These are phyloP conservation scores for Gymnocephalus cernua DNA, from an alignment of 2,113 vertebrate species.

Conservation along the genomic window DNA sequence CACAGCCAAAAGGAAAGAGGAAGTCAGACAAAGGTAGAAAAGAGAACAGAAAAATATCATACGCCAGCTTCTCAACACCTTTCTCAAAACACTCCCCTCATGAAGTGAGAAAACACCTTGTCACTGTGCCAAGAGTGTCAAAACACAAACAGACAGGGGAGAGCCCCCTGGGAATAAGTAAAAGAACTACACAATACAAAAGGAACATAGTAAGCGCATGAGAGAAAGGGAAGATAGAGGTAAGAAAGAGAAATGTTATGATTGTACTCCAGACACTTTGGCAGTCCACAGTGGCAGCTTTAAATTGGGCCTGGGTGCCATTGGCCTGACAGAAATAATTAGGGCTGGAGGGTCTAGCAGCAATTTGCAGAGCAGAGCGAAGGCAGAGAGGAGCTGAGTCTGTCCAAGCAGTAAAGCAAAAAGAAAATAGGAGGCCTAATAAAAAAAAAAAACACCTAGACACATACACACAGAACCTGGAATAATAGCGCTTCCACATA, in stretches of 20 bases:
- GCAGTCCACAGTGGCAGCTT: constrained; percentile 73
- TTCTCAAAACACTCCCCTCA: constrained; percentile 54
- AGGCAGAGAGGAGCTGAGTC: constrained; percentile 62
- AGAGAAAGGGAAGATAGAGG: constrained; percentile 40
- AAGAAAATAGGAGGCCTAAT: constrained; percentile 71
- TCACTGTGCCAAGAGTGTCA: constrained; percentile 54
- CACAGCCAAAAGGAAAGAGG: constrained; percentile 31
- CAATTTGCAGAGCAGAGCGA: constrained; percentile 74
- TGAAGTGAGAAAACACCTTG: constrained; percentile 80
- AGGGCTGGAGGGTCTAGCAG: constrained; percentile 77
- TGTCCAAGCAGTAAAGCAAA: constrained; percentile 72
- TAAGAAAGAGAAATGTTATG: constrained; percentile 65
- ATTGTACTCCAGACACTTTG: constrained; percentile 75
- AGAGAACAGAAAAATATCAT: constrained; percentile 41
- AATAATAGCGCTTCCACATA: constrained; percentile 55
- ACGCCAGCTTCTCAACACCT: constrained; percentile 53
- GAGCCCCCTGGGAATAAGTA: constrained; percentile 47
- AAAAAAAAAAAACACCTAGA: constrained; percentile 73
- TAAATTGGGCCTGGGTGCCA: constrained; percentile 79
- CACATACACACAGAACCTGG: constrained; percentile 50
- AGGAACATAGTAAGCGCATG: constrained; percentile 30
- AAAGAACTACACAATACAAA: constrained; percentile 54
- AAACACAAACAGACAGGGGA: constrained; percentile 65
- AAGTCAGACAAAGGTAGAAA: constrained; percentile 34
- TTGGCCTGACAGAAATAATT: constrained; percentile 82